Conservation (phyloP, 2,113 vertebrate genomes). For the Quiscalus mexicanus region DNA sequence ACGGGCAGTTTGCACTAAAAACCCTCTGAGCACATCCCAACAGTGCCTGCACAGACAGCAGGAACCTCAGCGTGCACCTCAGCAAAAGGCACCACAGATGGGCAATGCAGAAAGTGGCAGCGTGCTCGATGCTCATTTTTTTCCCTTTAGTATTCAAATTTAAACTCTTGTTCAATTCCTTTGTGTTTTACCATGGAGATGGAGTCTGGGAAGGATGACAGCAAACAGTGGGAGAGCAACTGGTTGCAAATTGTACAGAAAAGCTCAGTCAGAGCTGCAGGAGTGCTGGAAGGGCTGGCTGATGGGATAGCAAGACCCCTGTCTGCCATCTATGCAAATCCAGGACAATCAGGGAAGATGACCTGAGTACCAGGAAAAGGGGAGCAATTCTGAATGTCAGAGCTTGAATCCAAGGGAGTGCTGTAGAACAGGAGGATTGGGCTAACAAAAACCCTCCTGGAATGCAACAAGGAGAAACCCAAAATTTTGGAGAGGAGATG, state of each 20-base stretch:
- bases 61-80: not conserved
- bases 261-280: not conserved
- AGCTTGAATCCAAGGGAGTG: not conserved
- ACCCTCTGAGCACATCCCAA: not conserved
- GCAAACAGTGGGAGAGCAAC: not conserved
- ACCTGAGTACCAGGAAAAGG: not conserved
- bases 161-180: not conserved
- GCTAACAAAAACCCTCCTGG: not conserved
- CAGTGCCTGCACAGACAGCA: not conserved
- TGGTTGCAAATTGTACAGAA: not conserved
- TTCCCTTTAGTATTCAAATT: not conserved
- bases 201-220: not conserved
- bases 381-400: not conserved
- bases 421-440: rapidly evolving
- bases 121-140: not conserved
- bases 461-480: not conserved
- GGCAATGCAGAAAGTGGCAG: not conserved
- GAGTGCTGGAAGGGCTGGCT: not conserved
- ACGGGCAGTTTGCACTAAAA: not conserved
- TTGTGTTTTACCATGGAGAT: not conserved
- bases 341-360: not conserved
- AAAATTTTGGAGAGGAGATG: not conserved
- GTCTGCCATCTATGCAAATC: not conserved
- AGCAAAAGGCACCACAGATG: not conserved
- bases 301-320: not conserved